Percentiles rank a stretch among this genome's conserved stretches.
These are phyloP conservation scores for Cheilosia variabilis DNA, from an alignment of 2,888 invertebrate species.

Conservation along the genomic window DNA sequence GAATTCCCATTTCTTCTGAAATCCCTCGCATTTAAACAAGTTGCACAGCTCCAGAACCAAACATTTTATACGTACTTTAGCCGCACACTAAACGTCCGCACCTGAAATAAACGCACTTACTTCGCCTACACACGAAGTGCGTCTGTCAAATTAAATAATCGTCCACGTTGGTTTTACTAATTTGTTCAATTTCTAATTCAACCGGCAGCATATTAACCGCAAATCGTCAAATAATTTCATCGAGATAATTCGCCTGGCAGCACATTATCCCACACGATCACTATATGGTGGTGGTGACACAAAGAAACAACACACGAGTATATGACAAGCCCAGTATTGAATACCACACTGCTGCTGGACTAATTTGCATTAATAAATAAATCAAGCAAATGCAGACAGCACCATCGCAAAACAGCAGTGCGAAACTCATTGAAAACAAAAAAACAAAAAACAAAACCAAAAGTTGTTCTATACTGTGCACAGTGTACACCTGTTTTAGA, in stretches of 20 bases:
- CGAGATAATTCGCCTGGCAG: slow-evolving; percentile 67
- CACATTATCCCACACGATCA: slow-evolving; percentile 60
- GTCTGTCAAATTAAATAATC: slow-evolving; percentile 42
- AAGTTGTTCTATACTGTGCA: slow-evolving; percentile 14
- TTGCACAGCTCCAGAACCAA: no score
- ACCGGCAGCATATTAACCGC: slow-evolving; percentile 57
- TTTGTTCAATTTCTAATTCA: slow-evolving; percentile 57
- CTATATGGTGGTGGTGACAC: slow-evolving; percentile 12
- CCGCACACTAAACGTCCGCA: background rate
- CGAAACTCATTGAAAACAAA: slow-evolving; percentile 5
- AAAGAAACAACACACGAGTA: background rate
- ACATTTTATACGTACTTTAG: no score
- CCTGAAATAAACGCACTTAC: background rate
- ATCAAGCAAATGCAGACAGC: slow-evolving; percentile 46
- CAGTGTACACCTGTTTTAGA: slow-evolving; percentile 52
- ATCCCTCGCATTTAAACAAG: no score
- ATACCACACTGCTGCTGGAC: slow-evolving; percentile 19
- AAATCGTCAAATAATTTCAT: slow-evolving; percentile 58
- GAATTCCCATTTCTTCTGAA: no score
- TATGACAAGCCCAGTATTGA: slow-evolving; percentile 11
- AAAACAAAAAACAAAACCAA: background rate
- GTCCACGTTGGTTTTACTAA: slow-evolving; percentile 38
- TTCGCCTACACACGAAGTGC: background rate
- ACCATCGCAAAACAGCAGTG: no score
- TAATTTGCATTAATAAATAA: slow-evolving; percentile 58